Evolutionary conservation across 1,140 invertebrate species (phyloP).

Genomic region (Drosophila pseudoobscura): DNA sequence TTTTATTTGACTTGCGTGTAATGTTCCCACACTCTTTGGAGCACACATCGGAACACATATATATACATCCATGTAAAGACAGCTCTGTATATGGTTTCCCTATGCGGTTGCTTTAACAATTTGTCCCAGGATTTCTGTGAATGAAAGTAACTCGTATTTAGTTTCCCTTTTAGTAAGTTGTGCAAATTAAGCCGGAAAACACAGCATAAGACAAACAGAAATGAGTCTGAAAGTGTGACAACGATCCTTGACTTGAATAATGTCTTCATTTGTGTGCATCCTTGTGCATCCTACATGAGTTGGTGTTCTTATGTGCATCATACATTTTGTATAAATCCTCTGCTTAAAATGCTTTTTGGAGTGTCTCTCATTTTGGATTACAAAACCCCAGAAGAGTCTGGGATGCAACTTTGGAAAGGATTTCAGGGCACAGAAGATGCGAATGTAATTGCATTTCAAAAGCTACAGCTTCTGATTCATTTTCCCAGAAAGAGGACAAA

Average conservation of each 20-base stretch:
- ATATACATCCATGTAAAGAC: constrained; percentile 1
- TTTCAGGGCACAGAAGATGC: constrained; percentile 23
- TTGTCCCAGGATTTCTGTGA: too few species aligned
- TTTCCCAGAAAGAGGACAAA: background rate
- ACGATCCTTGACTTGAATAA: constrained; percentile 23
- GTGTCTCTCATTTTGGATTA: constrained; percentile 43
- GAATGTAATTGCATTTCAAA: constrained; percentile 51
- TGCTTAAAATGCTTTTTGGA: constrained; percentile 58
- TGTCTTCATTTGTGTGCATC: constrained; percentile 22
- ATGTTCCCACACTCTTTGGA: constrained; percentile 53
- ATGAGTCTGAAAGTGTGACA: too few species aligned
- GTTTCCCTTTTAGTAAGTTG: too few species aligned
- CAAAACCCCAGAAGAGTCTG: background rate
- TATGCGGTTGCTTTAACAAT: constrained; percentile 38
- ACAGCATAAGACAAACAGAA: too few species aligned
- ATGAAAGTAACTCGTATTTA: too few species aligned
- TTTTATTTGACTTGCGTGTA: constrained; percentile 78
- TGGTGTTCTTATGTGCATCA: constrained; percentile 8
- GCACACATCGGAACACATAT: constrained; percentile 27
- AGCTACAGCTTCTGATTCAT: constrained; percentile 13
- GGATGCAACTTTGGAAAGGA: constrained; percentile 25
- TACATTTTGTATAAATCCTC: constrained; percentile 55
- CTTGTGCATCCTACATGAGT: constrained; percentile 2
- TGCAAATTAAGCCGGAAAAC: too few species aligned
- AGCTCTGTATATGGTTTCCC: constrained; percentile 30